These are phyloP conservation scores for Aphelocoma coerulescens DNA, from an alignment of 2,113 vertebrate species.

Conservation along the genomic window DNA sequence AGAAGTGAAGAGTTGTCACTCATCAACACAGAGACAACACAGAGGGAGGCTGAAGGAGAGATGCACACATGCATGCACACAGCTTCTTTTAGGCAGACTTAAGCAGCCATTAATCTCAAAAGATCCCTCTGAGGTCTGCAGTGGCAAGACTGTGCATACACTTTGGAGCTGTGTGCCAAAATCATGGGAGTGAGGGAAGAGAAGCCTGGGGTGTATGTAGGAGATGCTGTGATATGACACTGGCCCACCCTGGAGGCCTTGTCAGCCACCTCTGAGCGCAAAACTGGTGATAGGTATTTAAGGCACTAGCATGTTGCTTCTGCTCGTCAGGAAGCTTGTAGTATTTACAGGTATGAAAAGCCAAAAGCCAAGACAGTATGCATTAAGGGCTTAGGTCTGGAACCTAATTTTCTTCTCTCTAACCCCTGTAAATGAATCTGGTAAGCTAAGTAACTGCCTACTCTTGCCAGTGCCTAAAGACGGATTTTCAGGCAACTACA, in stretches of 20 bases:
- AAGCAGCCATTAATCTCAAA: neutral
- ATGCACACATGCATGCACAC: rapidly evolving
- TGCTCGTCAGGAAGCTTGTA: neutral
- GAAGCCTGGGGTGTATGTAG: neutral
- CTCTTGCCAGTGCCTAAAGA: neutral
- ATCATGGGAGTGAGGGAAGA: neutral
- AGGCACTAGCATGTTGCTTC: neutral
- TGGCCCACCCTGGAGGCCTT: neutral
- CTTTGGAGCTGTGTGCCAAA: rapidly evolving
- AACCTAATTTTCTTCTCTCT: neutral
- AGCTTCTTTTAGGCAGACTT: neutral
- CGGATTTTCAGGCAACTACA: neutral
- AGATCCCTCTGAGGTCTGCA: neutral
- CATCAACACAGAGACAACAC: neutral
- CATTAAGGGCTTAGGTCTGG: neutral
- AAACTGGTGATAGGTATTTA: neutral
- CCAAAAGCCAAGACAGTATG: neutral
- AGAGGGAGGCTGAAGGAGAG: neutral
- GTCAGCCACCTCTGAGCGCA: neutral
- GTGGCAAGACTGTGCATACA: neutral
- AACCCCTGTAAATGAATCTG: neutral
- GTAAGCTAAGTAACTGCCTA: neutral
- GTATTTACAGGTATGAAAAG: neutral
- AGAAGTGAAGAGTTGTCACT: neutral
- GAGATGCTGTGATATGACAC: neutral